A percentile compares a stretch with the other conserved stretches of the same genome.
phyloP scores from a whole-genome alignment of 2,113 vertebrate genomes.

The Callospermophilus lateralis region DNA sequence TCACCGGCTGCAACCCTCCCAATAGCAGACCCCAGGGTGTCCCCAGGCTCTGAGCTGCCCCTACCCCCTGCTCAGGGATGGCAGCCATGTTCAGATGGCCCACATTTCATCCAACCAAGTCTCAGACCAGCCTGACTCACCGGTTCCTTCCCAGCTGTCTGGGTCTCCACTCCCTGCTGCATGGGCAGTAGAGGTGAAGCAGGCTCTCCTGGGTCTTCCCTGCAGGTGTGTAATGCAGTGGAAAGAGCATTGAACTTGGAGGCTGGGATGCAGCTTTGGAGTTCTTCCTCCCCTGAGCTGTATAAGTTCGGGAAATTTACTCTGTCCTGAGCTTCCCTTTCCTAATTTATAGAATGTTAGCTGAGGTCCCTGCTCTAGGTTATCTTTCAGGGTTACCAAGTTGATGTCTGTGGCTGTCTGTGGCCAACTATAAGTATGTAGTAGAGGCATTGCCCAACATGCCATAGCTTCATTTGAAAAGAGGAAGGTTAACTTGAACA shows the following conservation, averaged over 20 bases:
- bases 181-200: background rate
- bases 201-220: background rate
- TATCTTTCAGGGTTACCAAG: background rate
- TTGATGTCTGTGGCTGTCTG: background rate
- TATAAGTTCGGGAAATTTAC: background rate
- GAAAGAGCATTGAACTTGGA: background rate
- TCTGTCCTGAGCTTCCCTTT: background rate
- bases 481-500: background rate
- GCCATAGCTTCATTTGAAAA: background rate
- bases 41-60: background rate
- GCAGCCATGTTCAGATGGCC: background rate
- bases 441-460: no score
- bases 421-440: background rate
- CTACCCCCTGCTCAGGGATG: background rate
- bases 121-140: background rate
- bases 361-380: background rate
- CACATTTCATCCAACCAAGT: background rate
- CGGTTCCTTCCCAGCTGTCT: background rate
- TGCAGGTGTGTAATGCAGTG: background rate
- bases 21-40: background rate
- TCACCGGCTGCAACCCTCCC: background rate
- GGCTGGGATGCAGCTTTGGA: background rate
- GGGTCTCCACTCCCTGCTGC: background rate
- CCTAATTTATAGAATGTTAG: background rate
- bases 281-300: background rate